A percentile compares a stretch with the other conserved stretches of the same genome.
These are phyloP conservation scores for Atlantisia rogersi DNA, from an alignment of 2,113 vertebrate species.

Conservation along the genomic window DNA sequence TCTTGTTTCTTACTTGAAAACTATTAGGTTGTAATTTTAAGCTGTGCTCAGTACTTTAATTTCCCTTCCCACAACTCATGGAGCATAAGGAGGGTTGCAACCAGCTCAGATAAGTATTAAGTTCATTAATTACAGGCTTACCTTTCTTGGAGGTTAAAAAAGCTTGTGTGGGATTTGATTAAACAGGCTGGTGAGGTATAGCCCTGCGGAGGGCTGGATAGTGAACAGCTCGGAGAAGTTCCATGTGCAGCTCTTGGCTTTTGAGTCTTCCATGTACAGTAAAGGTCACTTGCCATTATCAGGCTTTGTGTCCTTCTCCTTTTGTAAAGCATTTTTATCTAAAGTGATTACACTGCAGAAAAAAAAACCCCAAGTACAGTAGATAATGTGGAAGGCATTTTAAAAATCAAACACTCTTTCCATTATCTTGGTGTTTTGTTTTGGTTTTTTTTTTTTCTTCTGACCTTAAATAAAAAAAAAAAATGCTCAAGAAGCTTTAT, in stretches of 20 bases:
- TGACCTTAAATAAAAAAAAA: background rate
- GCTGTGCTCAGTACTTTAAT: constrained; percentile 8
- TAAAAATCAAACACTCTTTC: background rate
- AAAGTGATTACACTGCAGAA: background rate
- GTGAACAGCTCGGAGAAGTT: background rate
- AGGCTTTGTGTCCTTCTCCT: background rate
- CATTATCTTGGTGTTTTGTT: background rate
- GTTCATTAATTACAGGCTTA: constrained; percentile 42
- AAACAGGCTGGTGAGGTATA: background rate
- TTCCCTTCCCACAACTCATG: background rate
- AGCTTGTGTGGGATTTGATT: background rate
- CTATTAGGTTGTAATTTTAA: constrained; percentile 50
- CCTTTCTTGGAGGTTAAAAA: background rate
- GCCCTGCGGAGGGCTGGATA: background rate
- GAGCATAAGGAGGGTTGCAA: background rate
- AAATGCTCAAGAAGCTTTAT: accelerated
- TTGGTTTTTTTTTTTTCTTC: background rate
- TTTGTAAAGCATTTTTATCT: background rate
- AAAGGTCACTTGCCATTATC: background rate
- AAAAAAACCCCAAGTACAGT: too few species aligned
- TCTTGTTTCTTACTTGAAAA: constrained; percentile 37
- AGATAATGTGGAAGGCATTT: background rate
- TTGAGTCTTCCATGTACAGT: background rate
- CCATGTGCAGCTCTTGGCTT: background rate
- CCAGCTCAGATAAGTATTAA: constrained; percentile 17